phyloP scores from a whole-genome alignment of 2,888 invertebrate genomes.

The Polyommatus icarus region DNA sequence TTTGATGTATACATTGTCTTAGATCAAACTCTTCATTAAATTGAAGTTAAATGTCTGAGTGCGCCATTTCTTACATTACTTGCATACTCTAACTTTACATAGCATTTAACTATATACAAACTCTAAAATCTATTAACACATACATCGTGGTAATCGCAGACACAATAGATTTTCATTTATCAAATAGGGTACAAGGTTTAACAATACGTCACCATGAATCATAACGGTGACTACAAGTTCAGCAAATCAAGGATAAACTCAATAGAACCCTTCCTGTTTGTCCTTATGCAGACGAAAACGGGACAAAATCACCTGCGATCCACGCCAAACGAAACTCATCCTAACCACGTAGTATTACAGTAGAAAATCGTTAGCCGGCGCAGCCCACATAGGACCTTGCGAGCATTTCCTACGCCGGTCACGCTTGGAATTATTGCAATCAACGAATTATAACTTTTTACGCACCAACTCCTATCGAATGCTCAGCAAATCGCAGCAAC shows the following conservation, averaged over 20 bases:
- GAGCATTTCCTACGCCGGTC: conserved; percentile 56
- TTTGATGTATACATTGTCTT: too few species aligned
- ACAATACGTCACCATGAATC: conserved; percentile 34
- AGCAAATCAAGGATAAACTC: conserved; percentile 48
- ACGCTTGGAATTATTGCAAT: conserved; percentile 66
- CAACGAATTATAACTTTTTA: conserved; percentile 58
- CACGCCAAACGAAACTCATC: conserved; percentile 43
- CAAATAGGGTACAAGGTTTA: neutral
- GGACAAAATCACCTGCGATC: conserved; percentile 46
- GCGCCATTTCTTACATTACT: too few species aligned
- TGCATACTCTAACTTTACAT: too few species aligned
- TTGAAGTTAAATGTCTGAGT: too few species aligned
- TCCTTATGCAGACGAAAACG: conserved; percentile 59
- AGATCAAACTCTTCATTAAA: too few species aligned
- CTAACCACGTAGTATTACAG: conserved; percentile 46
- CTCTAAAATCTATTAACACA: too few species aligned
- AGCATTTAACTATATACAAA: too few species aligned
- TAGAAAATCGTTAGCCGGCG: conserved; percentile 35
- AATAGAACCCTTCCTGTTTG: conserved; percentile 72
- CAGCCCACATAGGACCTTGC: conserved; percentile 49
- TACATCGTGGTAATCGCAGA: too few species aligned
- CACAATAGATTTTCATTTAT: too few species aligned
- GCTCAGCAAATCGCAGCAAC: neutral
- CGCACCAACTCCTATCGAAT: conserved; percentile 49
- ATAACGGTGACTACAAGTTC: conserved; percentile 42